These are phyloP conservation scores for Acipenser ruthenus DNA, from an alignment of 2,797 vertebrate genomes.

Conservation along the genomic window DNA sequence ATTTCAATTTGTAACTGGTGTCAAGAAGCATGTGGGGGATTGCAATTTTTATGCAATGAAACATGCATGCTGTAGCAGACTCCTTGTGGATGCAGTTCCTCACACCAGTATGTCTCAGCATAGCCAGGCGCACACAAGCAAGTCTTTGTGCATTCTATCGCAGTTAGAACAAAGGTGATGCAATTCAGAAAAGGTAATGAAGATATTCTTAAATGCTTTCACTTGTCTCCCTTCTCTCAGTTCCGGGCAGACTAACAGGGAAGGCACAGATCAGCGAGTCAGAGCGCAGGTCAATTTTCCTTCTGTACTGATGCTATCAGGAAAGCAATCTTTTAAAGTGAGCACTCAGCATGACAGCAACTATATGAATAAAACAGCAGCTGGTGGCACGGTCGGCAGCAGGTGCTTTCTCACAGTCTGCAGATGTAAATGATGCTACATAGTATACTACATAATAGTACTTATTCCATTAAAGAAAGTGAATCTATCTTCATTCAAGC, in stretches of 20 bases:
- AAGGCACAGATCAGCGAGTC: neutral
- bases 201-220: slow-evolving; percentile 19
- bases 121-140: slow-evolving; percentile 20
- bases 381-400: slow-evolving; percentile 25
- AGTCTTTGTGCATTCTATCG: slow-evolving; percentile 28
- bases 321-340: no score
- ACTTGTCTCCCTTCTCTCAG: neutral
- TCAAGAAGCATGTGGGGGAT: no score
- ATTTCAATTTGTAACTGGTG: no score
- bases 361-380: slow-evolving; percentile 32
- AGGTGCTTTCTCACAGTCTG: slow-evolving; percentile 39
- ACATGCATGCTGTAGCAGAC: no score
- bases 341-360: slow-evolving; percentile 43
- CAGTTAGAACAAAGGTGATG: slow-evolving; percentile 12
- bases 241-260: slow-evolving; percentile 14
- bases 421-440: slow-evolving; percentile 41
- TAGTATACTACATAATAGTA: no score
- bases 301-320: slow-evolving; percentile 22
- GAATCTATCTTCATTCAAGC: slow-evolving; percentile 47
- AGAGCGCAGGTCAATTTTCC: slow-evolving; percentile 27
- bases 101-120: no score
- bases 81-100: no score
- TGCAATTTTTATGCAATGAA: no score
- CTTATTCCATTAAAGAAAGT: slow-evolving; percentile 45
- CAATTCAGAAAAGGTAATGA: slow-evolving; percentile 10